Conservation (phyloP, 2,888 invertebrate species). For the Dione vanillae region DNA sequence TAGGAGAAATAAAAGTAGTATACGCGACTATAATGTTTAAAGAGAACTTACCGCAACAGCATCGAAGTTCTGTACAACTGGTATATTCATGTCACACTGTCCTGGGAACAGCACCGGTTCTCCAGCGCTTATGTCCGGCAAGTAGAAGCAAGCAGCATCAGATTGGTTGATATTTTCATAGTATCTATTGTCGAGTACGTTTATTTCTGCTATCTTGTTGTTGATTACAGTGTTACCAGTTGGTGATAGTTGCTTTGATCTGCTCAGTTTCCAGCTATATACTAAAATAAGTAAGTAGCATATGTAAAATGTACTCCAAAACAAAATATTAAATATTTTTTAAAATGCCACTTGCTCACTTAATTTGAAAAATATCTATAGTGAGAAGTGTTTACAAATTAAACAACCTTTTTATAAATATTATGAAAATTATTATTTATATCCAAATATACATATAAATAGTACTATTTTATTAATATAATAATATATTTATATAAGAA, state of each 20-base stretch:
- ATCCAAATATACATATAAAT: too few species aligned
- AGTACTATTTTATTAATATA: too few species aligned
- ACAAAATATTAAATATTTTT: too few species aligned
- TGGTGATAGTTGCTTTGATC: slow-evolving; percentile 53
- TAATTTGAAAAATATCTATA: too few species aligned
- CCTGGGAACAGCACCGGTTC: slow-evolving; percentile 61
- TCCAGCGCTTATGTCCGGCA: slow-evolving; percentile 57
- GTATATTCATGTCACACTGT: slow-evolving; percentile 60
- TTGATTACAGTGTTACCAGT: slow-evolving; percentile 53
- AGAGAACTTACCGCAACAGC: slow-evolving; percentile 54
- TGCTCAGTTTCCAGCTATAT: slow-evolving; percentile 72
- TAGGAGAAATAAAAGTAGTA: too few species aligned
- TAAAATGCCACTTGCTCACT: too few species aligned
- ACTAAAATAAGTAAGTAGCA: slow-evolving; percentile 52
- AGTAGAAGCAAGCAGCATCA: slow-evolving; percentile 63
- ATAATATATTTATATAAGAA: too few species aligned
- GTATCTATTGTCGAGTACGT: slow-evolving; percentile 59
- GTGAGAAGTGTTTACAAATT: too few species aligned
- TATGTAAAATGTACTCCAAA: too few species aligned
- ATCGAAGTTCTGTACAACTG: slow-evolving; percentile 58
- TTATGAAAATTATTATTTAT: too few species aligned
- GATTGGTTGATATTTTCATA: slow-evolving; percentile 58
- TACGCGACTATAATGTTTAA: too few species aligned
- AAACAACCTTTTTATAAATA: too few species aligned
- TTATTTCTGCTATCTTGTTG: slow-evolving; percentile 51